Conservation (phyloP, 2,888 invertebrate genomes). For the Stictocephala bisonia region DNA sequence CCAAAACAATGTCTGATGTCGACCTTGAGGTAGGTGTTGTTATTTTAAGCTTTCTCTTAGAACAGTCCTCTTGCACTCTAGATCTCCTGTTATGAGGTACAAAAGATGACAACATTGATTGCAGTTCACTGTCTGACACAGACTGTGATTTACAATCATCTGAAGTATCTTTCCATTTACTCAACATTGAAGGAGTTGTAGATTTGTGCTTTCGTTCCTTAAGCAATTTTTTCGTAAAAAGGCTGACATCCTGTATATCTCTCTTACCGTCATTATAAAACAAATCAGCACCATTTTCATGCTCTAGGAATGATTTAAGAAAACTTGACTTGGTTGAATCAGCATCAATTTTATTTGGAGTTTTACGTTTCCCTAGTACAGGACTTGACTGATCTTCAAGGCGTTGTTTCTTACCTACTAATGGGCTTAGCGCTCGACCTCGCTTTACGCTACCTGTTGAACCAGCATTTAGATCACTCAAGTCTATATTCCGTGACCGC, state of each 20-base stretch:
- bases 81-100: background rate
- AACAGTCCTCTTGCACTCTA: background rate
- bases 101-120: background rate
- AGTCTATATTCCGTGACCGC: conserved; percentile 64
- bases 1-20: too few relatives aligned
- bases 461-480: conserved; percentile 40
- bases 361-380: background rate
- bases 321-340: conserved; percentile 1
- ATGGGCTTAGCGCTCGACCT: conserved; percentile 3
- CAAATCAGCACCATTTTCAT: background rate
- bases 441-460: background rate
- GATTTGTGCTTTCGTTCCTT: conserved; percentile 29
- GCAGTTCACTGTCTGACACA: background rate
- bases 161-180: background rate
- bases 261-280: background rate
- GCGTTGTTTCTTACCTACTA: conserved; percentile 1
- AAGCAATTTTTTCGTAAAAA: background rate
- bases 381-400: conserved; percentile 11
- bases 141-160: background rate
- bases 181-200: background rate
- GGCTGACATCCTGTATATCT: background rate
- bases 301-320: conserved; percentile 1
- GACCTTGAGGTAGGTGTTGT: too few relatives aligned
- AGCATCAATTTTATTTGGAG: background rate
- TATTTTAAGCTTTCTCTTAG: too few relatives aligned